Evolutionary conservation across 2,888 invertebrate genomes (phyloP).

Genomic region (Melikaiella ostensackeni): DNA sequence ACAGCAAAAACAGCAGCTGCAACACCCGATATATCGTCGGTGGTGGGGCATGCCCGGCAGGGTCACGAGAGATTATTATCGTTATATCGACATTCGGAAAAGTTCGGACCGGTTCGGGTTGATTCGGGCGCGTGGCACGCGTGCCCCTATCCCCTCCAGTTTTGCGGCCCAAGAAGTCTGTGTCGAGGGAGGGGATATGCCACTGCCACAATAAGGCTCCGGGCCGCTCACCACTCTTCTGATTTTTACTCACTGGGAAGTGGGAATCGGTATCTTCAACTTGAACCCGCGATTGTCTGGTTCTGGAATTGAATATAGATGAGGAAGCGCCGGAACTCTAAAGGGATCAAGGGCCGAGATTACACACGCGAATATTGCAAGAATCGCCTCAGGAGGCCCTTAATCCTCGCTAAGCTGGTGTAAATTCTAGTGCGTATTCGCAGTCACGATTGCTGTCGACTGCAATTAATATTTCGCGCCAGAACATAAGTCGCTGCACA

Average conservation of each 20-base stretch:
- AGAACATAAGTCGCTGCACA: slow-evolving; percentile 49
- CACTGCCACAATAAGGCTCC: slow-evolving; percentile 34
- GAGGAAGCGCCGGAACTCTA: slow-evolving; percentile 24
- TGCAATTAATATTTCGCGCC: slow-evolving; percentile 45
- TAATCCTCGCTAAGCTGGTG: slow-evolving; percentile 29
- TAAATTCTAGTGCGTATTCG: slow-evolving; percentile 47
- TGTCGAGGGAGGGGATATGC: slow-evolving; percentile 33
- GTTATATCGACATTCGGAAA: slow-evolving; percentile 62
- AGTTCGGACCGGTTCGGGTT: slow-evolving; percentile 59
- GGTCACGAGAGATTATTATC: slow-evolving; percentile 70
- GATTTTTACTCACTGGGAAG: slow-evolving; percentile 22
- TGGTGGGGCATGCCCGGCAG: slow-evolving; percentile 59
- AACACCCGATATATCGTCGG: slow-evolving; percentile 71
- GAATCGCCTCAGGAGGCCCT: slow-evolving; percentile 14
- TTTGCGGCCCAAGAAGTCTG: slow-evolving; percentile 41
- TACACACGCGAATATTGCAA: slow-evolving; percentile 18
- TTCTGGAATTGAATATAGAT: slow-evolving; percentile 22
- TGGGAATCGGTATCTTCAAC: slow-evolving; percentile 14
- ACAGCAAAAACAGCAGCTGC: slow-evolving; percentile 74
- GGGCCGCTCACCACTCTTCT: slow-evolving; percentile 26
- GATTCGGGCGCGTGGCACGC: slow-evolving; percentile 70
- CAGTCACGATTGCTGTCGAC: slow-evolving; percentile 50
- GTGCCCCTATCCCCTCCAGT: slow-evolving; percentile 58
- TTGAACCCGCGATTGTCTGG: not conserved
- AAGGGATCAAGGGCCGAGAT: slow-evolving; percentile 22